Percentiles rank a stretch among this genome's conserved stretches.
Evolutionary conservation across 1,140 invertebrate species (phyloP).

Genomic region (Cecropterus lyciades): DNA sequence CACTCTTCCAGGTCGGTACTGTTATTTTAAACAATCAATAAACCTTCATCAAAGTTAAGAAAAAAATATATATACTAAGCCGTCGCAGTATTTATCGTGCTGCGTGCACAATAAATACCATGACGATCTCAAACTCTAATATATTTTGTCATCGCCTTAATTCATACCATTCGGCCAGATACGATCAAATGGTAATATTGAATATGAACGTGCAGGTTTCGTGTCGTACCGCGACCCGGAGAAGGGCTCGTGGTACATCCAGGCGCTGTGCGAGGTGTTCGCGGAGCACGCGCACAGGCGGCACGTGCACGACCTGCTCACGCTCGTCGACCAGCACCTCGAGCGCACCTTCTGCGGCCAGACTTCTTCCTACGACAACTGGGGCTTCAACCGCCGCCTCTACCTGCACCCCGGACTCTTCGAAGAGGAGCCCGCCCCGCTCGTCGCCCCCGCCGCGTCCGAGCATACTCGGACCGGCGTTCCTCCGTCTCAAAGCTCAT

Average conservation of each 20-base stretch:
- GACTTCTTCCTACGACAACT: constrained; percentile 83
- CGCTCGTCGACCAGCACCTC: constrained; percentile 85
- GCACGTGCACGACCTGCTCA: constrained; percentile 88
- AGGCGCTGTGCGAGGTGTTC: constrained; percentile 90
- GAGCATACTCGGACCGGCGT: no score
- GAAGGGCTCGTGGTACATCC: constrained; percentile 91
- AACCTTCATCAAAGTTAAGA: no score
- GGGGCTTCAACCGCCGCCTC: constrained; percentile 86
- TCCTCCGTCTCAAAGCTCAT: no score
- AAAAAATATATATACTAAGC: no score
- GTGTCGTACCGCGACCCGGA: constrained; percentile 87
- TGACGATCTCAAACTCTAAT: no score
- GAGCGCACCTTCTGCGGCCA: constrained; percentile 73
- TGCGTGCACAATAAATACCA: no score
- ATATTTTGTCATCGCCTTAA: no score
- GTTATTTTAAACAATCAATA: no score
- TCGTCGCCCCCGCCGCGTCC: not conserved
- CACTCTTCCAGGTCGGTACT: constrained; percentile 84
- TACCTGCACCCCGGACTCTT: constrained; percentile 87
- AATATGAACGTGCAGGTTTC: constrained; percentile 73
- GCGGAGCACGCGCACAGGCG: constrained; percentile 87
- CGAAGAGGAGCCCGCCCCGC: constrained; percentile 40
- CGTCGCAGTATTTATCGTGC: not conserved
- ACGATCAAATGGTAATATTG: not conserved
- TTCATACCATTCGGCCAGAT: no score